Percentiles rank a stretch among this genome's conserved stretches.
These are phyloP conservation scores for Leptopilina myrica DNA, from an alignment of 2,888 invertebrate species.

Conservation along the genomic window DNA sequence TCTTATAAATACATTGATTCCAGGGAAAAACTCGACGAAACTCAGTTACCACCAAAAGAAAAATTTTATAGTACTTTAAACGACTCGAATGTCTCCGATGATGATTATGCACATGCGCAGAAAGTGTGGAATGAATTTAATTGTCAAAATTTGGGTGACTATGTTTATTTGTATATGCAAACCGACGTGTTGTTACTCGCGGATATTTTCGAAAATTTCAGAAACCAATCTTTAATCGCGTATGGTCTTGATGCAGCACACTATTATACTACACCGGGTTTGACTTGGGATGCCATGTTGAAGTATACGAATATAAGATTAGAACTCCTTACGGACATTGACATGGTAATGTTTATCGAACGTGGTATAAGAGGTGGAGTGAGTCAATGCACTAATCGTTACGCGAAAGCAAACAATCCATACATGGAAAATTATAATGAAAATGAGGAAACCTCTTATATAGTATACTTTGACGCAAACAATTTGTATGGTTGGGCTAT, in stretches of 20 bases:
- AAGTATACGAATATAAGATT: constrained; percentile 46
- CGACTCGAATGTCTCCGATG: background rate
- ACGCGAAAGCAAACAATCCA: constrained; percentile 52
- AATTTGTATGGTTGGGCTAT: constrained; percentile 42
- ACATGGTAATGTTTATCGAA: constrained; percentile 23
- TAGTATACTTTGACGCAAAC: constrained; percentile 32
- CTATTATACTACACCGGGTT: constrained; percentile 47
- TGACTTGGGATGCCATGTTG: constrained; percentile 51
- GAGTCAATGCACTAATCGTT: background rate
- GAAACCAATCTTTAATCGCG: constrained; percentile 45
- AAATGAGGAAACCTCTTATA: background rate
- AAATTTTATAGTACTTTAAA: constrained; percentile 13
- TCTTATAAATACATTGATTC: constrained; percentile 6
- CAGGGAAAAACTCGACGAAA: too few species aligned
- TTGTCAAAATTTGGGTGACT: constrained; percentile 20
- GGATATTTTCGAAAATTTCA: constrained; percentile 48
- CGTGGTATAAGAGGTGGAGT: constrained; percentile 3
- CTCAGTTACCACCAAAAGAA: background rate
- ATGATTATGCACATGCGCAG: background rate
- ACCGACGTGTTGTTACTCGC: constrained; percentile 19
- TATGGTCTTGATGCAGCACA: constrained; percentile 45
- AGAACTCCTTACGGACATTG: constrained; percentile 13
- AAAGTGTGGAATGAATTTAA: background rate
- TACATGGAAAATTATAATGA: background rate
- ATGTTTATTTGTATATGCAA: background rate